These are phyloP conservation scores for Magallana nippona DNA, from an alignment of 2,888 invertebrate species.

Conservation along the genomic window DNA sequence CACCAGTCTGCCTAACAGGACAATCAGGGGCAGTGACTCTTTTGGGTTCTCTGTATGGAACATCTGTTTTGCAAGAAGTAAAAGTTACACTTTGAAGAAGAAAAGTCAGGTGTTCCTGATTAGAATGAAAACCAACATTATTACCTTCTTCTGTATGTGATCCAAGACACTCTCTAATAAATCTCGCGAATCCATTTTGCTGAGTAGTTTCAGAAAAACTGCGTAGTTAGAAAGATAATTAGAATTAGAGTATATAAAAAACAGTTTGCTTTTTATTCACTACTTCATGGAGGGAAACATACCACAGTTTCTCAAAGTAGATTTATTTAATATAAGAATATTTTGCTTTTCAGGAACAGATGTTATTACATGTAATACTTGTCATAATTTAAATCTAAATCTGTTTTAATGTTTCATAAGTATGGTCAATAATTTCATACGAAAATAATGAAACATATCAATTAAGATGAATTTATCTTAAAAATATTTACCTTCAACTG, in stretches of 20 bases:
- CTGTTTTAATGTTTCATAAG: no score
- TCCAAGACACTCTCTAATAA: slow-evolving; percentile 45
- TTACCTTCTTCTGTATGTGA: slow-evolving; percentile 44
- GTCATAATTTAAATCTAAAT: no score
- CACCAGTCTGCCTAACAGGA: slow-evolving; percentile 16
- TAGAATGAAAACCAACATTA: neutral
- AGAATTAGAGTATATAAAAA: neutral
- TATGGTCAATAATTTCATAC: no score
- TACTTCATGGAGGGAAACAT: no score
- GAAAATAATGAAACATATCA: neutral
- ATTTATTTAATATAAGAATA: no score
- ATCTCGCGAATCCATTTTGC: slow-evolving; percentile 45
- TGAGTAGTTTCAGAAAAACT: slow-evolving; percentile 44
- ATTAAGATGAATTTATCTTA: neutral
- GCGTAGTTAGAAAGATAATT: neutral
- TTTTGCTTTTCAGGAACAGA: no score
- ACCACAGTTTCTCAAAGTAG: no score
- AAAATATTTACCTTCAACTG: slow-evolving; percentile 41
- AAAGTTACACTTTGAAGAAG: neutral
- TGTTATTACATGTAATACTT: no score
- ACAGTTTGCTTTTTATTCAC: no score
- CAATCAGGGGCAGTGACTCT: slow-evolving; percentile 3
- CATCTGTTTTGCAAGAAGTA: slow-evolving; percentile 18
- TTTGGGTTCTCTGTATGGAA: slow-evolving; percentile 11
- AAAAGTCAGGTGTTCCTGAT: slow-evolving; percentile 28